These are phyloP conservation scores for Euzetes globulus DNA, from an alignment of 2,888 invertebrate species.

Conservation along the genomic window DNA sequence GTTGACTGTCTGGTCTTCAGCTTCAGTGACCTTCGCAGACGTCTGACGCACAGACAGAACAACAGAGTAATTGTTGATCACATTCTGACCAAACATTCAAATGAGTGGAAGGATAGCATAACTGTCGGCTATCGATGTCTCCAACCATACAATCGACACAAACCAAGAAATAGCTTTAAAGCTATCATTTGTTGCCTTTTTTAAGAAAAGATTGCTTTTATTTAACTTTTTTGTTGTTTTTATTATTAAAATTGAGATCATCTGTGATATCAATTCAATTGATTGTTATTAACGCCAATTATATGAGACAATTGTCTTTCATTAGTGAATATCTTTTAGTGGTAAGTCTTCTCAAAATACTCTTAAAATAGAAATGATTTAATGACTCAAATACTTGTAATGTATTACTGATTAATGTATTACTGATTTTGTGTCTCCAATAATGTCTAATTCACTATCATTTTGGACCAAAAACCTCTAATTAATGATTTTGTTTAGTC, in stretches of 20 bases:
- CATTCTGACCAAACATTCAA: conserved; percentile 14
- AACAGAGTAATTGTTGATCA: neutral
- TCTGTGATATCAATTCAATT: conserved; percentile 12
- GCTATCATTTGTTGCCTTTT: conserved; percentile 3
- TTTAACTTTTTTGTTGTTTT: too few relatives aligned
- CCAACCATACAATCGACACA: too few relatives aligned
- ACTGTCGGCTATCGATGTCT: neutral
- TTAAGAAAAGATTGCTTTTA: neutral
- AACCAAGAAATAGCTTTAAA: neutral
- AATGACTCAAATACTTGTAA: neutral
- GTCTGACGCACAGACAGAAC: neutral
- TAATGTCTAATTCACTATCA: too few relatives aligned
- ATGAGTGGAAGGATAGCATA: neutral
- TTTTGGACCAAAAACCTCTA: too few relatives aligned
- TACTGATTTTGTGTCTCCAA: too few relatives aligned
- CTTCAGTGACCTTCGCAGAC: conserved; percentile 4
- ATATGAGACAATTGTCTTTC: conserved; percentile 8
- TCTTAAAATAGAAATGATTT: neutral
- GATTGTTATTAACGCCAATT: neutral
- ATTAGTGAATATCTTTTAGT: too few relatives aligned
- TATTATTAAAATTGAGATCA: neutral
- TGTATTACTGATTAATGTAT: too few relatives aligned
- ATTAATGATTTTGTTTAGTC: too few relatives aligned
- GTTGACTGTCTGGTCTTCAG: conserved; percentile 10
- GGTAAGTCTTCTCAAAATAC: conserved; percentile 5